A percentile compares a stretch with the other conserved stretches of the same genome.
These are phyloP conservation scores for Leptonema lineaticorne DNA, from an alignment of 1,140 invertebrate genomes.

Conservation along the genomic window DNA sequence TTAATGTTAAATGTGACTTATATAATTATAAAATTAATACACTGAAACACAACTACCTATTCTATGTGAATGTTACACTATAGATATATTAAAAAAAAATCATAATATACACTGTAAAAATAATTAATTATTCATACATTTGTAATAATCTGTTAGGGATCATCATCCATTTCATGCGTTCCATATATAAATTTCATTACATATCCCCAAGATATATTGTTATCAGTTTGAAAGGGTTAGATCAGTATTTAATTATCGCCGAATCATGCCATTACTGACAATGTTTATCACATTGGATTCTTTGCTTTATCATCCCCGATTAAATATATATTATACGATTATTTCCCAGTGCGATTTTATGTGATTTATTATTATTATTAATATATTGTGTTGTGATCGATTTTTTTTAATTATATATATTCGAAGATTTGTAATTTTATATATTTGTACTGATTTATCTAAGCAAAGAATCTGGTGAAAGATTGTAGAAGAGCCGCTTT, in stretches of 20 bases:
- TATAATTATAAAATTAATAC: conserved; percentile 19
- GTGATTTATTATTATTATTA: background rate
- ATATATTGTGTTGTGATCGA: background rate
- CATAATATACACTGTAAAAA: conserved; percentile 9
- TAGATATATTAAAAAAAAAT: conserved; percentile 24
- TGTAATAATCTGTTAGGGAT: conserved; percentile 18
- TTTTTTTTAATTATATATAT: background rate
- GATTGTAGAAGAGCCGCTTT: conserved; percentile 16
- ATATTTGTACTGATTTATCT: background rate
- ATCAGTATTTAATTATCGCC: background rate
- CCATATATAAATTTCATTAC: background rate
- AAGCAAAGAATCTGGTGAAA: conserved; percentile 14
- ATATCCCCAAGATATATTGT: conserved; percentile 7
- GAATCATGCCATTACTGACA: background rate
- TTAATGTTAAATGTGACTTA: conserved; percentile 36
- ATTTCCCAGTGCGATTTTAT: too few species aligned
- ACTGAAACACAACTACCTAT: conserved; percentile 30
- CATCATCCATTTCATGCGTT: conserved; percentile 2
- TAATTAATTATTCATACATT: background rate
- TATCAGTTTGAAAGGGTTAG: background rate
- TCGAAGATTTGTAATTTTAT: background rate
- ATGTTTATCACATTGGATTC: background rate
- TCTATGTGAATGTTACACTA: conserved; percentile 32
- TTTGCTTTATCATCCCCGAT: background rate
- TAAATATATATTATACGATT: too few species aligned